Base-by-base conservation (phyloP, 2,797 vertebrate genomes). In the Notoglanidium macrostoma region DNA sequence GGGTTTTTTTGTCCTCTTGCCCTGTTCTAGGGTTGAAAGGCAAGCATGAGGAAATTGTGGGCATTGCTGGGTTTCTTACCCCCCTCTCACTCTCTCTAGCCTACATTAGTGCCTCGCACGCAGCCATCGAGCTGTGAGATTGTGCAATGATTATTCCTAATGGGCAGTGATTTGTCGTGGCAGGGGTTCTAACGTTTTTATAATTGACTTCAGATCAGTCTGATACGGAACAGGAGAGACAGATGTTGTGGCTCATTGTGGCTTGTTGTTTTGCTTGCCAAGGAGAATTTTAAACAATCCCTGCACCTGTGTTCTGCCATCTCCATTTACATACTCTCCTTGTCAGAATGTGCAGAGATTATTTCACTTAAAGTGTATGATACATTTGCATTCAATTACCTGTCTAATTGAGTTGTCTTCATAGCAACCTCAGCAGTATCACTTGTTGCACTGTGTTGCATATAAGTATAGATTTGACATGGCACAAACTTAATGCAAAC, bases 81-180 rank as follows among this genome's bases (percentile, higher is more conserved):
- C 14, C 83, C 85, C 57, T 83, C 84, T 78, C 23, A 29, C 65
- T 86, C 80, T 87, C 21, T 35, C 70, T 44, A 67, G 68, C 70
- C 35, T 74, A 91, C 68, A 90, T 86, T 88, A 84, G 83, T 85
- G 79, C 78, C 21, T 88, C n/a, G 55, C 59, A 83, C 32, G 65
- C 80, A 67, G 83, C 81, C 67, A 72, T 87, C 59, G 88, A 86
- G 89, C 72, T 59, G 81, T 68, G 67, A 85, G 76, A 63, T 86
- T 85, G 88, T 81, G 88, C 85, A 86, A 84, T 92, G 89, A 93
- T 91, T 90, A 86, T 90, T 89, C 86, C 83, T 91, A 92, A 92
- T 91, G 78, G 88, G 88, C 46, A 77, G 87, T 54, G 87, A 88
- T 91, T 89, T 88, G 89, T 85, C 67, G 21, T 86, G 86, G 86